Evolutionary conservation across 2,888 invertebrate species (phyloP).

Genomic region (Torymus tubicola): DNA sequence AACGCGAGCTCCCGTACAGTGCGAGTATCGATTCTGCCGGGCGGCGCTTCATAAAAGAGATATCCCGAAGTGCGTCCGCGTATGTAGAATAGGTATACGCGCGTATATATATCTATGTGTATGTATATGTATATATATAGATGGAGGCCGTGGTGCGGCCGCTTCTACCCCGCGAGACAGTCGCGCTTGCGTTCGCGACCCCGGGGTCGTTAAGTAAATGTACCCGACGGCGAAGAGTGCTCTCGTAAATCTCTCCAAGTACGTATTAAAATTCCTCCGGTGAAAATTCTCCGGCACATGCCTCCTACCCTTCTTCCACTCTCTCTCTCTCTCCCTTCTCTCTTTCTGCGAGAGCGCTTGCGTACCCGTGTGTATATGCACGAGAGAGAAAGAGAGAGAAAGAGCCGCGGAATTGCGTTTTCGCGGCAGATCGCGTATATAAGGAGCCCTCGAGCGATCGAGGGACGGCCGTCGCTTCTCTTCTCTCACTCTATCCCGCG

Average conservation of each 20-base stretch:
- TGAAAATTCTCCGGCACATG: conserved; percentile 56
- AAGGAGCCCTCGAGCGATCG: conserved; percentile 39
- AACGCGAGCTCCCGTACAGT: background rate
- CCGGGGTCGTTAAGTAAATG: conserved; percentile 60
- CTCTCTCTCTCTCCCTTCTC: too few species aligned
- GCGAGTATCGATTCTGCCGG: conserved; percentile 39
- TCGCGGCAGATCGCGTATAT: conserved; percentile 31
- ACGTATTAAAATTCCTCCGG: conserved; percentile 63
- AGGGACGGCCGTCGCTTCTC: background rate
- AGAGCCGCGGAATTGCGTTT: conserved; percentile 58
- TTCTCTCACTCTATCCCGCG: background rate
- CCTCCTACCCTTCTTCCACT: too few species aligned
- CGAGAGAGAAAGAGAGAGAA: too few species aligned
- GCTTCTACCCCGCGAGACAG: conserved; percentile 45
- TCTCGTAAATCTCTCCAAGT: conserved; percentile 63
- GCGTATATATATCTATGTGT: background rate
- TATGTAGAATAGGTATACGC: background rate
- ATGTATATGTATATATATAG: background rate
- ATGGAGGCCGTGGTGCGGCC: background rate
- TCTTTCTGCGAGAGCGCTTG: conserved; percentile 1
- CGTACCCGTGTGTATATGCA: too few species aligned
- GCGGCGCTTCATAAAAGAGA: conserved; percentile 46
- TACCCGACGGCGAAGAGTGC: conserved; percentile 55
- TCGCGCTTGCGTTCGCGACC: conserved; percentile 16
- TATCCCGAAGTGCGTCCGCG: conserved; percentile 1